Evolutionary conservation across 2,113 vertebrate species (phyloP), one percentile per base, ranked within the genome.

Genomic region (Zonotrichia leucophrys): DNA sequence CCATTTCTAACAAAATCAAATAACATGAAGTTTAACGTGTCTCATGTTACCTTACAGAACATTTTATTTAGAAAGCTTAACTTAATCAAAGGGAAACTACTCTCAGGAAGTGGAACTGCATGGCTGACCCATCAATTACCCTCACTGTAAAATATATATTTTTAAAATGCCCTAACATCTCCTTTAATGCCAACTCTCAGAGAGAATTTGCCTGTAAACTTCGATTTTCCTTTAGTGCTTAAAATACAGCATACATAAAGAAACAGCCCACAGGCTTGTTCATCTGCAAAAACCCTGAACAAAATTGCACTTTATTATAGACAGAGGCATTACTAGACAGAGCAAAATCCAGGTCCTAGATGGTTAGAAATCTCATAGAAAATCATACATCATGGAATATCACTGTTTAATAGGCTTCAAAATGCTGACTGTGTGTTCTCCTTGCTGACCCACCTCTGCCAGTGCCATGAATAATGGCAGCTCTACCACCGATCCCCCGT

Each of bases 31-130:
- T 87, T 74, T 77, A 69, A 59, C 33, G 15, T 23, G 28, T 53
- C 27, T 83, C 77, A n/a, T 83, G 37, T 62, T 76, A 58, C 41
- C 37, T 79, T 76, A 63, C 18, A 63, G 16, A 76, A 86, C 16
- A 25, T 76, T 88, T 76, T 62, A 69, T 88, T 67, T 87, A 58
- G 47, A 92, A 93, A 94, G 49, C n/a, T 93, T 75, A 81, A 81
- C 77, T 59, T 70, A 78, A 87, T 67, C 56, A 50, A 81, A 78
- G 31, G n/a, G 41, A 94, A 92, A 91, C 66, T 15, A 47, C 22
- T 79, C 58, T 81, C 44, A 59, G 68, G 30, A 64, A 87, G 47
- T 9, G 2, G 46, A 94, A 92, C 19, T 58, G 14, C 64, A 83
- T 33, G 0, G 0, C 68, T 90, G 76, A 92, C 72, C 64, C 11